Evolutionary conservation across 2,888 invertebrate genomes (phyloP), one percentile per base, ranked within the genome.

Genomic region (Congeria kusceri): DNA sequence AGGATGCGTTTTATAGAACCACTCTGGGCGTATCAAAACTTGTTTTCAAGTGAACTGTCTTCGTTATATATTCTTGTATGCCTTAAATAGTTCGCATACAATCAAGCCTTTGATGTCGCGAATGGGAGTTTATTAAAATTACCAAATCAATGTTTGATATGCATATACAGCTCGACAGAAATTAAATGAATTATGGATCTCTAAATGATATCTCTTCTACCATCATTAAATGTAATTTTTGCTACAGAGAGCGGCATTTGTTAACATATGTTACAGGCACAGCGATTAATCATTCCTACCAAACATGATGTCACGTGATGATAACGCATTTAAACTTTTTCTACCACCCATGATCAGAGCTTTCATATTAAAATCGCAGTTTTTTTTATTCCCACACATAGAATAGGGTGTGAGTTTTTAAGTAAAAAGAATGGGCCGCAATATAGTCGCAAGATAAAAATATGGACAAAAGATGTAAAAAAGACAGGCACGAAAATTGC

Each of bases 221-320:
- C 25, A 53, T 53, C 53, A 53, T 53, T 53, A 53, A 25, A 53
- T 53, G 53, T 25, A 11, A 53, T 53, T 58, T 65, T 72, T 64
- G 63, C 44, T 56, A 71, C 20, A 49, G 28, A 44, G 58, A 65
- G 18, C 46, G 44, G 64, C 63, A 65, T 57, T 72, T 56, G 64
- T 72, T 72, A 72, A 72, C 71, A 72, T 58, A 32, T 72, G 71
- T 72, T 72, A 46, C 57, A 58, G 58, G 49, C 49, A 20, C 32
- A 47, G 27, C 58, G 63, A 65, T 72, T 65, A 72, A 72, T 72
- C 71, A 72, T 65, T 49, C 46, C 18, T 27, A 58, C 23, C 46
- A 58, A 63, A 72, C 58, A 64, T 58, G 39, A 11, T 29, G 47
- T 72, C 71, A 72, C 71, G 71, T 72, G 71, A 65, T 46, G 25